phyloP scores from a whole-genome alignment of 2,888 invertebrate species.

The Zaprionus obscuricornis region DNA sequence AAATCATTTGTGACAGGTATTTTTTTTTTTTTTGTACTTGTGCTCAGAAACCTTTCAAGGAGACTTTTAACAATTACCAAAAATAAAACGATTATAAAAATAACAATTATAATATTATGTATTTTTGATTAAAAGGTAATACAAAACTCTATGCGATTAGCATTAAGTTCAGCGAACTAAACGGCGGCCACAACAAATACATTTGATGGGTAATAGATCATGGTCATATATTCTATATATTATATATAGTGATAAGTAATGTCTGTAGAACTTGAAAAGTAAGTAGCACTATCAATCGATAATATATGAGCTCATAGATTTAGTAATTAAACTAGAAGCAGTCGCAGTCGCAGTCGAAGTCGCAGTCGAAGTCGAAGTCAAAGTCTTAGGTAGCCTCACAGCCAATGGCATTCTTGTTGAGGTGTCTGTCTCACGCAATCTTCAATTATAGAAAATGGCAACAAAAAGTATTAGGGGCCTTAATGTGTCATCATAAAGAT shows the following conservation, averaged over 20 bases:
- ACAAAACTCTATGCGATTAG: conserved; percentile 34
- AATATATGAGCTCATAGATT: conserved; percentile 13
- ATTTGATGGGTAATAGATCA: conserved; percentile 31
- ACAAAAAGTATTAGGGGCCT: not conserved
- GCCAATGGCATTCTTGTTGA: conserved; percentile 7
- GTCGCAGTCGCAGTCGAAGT: no score
- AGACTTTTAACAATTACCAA: conserved; percentile 32
- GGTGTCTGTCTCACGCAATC: conserved; percentile 40
- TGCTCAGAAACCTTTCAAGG: conserved; percentile 39
- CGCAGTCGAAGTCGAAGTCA: no score
- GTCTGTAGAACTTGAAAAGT: not conserved
- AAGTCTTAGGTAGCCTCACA: no score
- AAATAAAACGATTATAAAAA: conserved; percentile 19
- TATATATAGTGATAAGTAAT: not conserved
- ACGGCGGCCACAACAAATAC: no score
- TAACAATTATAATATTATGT: conserved; percentile 3
- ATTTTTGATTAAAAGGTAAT: conserved; percentile 38
- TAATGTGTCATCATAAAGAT: conserved; percentile 52
- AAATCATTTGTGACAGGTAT: no score
- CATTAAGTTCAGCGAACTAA: conserved; percentile 41
- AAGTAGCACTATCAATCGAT: conserved; percentile 15
- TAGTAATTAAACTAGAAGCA: no score
- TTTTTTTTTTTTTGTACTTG: not conserved
- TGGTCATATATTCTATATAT: no score
- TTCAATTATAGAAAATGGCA: conserved; percentile 41